phyloP scores from a whole-genome alignment of 2,797 vertebrate genomes.

The Leptatherina wallacei region DNA sequence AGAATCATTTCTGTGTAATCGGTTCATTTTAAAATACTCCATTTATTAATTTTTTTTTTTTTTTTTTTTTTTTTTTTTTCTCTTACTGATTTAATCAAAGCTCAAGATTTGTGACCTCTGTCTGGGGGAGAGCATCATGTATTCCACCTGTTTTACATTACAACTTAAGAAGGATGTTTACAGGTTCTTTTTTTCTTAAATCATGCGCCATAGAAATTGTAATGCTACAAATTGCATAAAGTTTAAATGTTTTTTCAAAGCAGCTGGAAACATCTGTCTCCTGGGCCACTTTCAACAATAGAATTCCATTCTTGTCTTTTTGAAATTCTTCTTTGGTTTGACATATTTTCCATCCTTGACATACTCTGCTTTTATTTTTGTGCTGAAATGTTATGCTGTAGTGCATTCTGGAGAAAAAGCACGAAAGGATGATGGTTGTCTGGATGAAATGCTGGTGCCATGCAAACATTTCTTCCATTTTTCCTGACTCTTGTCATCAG shows the following conservation, averaged over 20 bases:
- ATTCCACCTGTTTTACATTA: slow-evolving; percentile 20
- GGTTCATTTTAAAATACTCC: slow-evolving; percentile 22
- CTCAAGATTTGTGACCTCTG: slow-evolving; percentile 4
- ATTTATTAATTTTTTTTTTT: slow-evolving; percentile 12
- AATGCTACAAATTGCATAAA: slow-evolving; percentile 12
- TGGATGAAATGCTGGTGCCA: slow-evolving; percentile 31
- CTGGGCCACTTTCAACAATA: slow-evolving; percentile 1
- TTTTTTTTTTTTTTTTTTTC: slow-evolving; percentile 16
- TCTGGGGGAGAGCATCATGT: not conserved
- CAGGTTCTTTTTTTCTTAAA: slow-evolving; percentile 1
- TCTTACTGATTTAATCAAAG: slow-evolving; percentile 15
- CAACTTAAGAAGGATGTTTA: slow-evolving; percentile 2
- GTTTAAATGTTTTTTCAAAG: slow-evolving; percentile 20
- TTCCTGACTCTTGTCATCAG: slow-evolving; percentile 35
- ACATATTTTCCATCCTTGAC: slow-evolving; percentile 59
- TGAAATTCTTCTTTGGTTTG: slow-evolving; percentile 57
- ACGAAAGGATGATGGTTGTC: slow-evolving; percentile 32
- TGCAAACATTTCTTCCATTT: slow-evolving; percentile 40
- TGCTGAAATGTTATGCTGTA: slow-evolving; percentile 39
- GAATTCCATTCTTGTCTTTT: not conserved
- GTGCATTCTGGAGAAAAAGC: slow-evolving; percentile 18
- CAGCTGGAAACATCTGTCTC: slow-evolving; percentile 56
- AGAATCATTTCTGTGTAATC: slow-evolving; percentile 32
- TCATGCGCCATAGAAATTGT: slow-evolving; percentile 17
- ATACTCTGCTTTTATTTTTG: slow-evolving; percentile 19